Evolutionary conservation across 1,140 invertebrate species (phyloP).

Genomic region (Drosophila insularis): DNA sequence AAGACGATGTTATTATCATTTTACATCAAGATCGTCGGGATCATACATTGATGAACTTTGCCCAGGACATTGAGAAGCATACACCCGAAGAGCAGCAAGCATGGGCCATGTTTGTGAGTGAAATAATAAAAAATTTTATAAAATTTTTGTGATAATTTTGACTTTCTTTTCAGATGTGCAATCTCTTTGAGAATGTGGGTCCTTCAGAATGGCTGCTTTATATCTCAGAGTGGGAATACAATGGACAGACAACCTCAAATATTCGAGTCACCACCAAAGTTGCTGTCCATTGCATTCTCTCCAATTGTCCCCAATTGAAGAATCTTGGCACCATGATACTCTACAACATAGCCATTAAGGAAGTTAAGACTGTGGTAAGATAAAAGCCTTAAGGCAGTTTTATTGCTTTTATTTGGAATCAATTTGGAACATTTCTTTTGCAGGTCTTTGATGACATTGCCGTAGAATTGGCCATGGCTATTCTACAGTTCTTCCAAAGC

Average conservation of each 20-base stretch:
- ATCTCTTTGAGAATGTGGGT: slow-evolving; percentile 94
- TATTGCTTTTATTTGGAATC: neutral
- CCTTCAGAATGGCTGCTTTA: slow-evolving; percentile 96
- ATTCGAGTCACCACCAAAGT: slow-evolving; percentile 95
- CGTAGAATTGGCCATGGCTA: slow-evolving; percentile 95
- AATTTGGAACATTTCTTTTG: neutral
- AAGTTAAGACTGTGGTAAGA: slow-evolving; percentile 97
- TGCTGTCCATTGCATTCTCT: slow-evolving; percentile 92
- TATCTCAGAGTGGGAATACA: slow-evolving; percentile 94
- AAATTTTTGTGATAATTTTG: fast-evolving
- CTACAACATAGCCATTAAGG: slow-evolving; percentile 96
- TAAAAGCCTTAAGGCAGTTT: neutral
- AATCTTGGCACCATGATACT: slow-evolving; percentile 93
- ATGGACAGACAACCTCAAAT: slow-evolving; percentile 90
- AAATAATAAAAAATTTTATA: slow-evolving; percentile 73
- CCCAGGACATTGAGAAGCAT: slow-evolving; percentile 91
- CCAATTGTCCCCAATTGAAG: slow-evolving; percentile 88
- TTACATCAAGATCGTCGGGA: slow-evolving; percentile 94
- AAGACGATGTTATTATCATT: slow-evolving; percentile 94
- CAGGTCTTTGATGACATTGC: slow-evolving; percentile 97
- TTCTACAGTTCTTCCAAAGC: slow-evolving; percentile 93
- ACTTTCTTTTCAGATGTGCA: slow-evolving; percentile 88
- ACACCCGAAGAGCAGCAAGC: slow-evolving; percentile 90
- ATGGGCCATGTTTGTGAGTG: slow-evolving; percentile 89
- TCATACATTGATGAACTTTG: slow-evolving; percentile 95